Evolutionary conservation across 1,140 invertebrate species (phyloP), one percentile per base, ranked within the genome.

Genomic region (Lycorma delicatula): DNA sequence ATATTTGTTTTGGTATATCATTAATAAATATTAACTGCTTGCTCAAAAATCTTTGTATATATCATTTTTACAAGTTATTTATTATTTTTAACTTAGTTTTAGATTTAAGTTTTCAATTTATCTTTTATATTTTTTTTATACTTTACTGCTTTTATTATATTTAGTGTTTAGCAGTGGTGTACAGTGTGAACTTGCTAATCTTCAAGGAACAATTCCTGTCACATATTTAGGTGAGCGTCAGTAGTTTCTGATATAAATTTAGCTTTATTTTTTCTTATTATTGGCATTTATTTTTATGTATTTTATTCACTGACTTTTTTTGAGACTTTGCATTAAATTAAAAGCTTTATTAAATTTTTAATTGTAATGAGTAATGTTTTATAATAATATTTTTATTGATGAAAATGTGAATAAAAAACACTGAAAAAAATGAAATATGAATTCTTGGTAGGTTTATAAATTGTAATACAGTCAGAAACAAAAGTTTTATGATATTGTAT

Each of bases 121-220:
- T 41, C 25, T 51, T 3, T 38, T 4, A 9, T 9, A 26, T 27
- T 51, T 58, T 18, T 51, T 38, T 49, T 26, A 29, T 7, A 34
- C 49, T 49, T 54, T 38, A 38, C 23, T 66, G 65, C 71, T 62
- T 70, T 70, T 73, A 59, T 72, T 73, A 68, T 71, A 67, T 65
- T 69, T 77, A 90, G 91, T 89, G 22, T 95, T 94, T 70, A 92
- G 91, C 70, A 89, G 94, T 84, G 93, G 93, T 23, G 79, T 75
- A 7, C 73, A 76, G 52, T 89, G 87, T 72, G 84, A 92, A 54
- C 74, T 97, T 48, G 73, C 95, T 9, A 86, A 87, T 68, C 74
- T 97, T n/a, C 79, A 84, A 68, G 94, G 94, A 54, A 97, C 93
- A 11, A 92, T 97, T 69, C 93, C 93, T 25, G 89, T 97, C 1